Conservation (phyloP, 2,888 invertebrate genomes). For the Plebejus argus region DNA sequence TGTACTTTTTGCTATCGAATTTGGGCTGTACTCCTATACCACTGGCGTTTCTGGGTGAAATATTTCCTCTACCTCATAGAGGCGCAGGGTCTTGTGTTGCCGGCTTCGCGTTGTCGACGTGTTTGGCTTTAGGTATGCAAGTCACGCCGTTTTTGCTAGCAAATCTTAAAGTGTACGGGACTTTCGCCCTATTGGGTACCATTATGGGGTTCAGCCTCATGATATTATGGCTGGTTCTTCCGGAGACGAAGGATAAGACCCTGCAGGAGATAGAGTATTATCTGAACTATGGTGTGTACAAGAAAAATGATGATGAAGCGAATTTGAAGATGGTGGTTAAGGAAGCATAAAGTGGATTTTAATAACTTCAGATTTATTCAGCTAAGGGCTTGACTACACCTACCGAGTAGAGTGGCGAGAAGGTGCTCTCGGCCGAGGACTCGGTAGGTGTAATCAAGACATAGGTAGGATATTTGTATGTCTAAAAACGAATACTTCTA, state of each 20-base stretch:
- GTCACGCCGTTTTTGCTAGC: constrained; percentile 53
- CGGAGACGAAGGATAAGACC: constrained; percentile 52
- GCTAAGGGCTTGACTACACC: no score
- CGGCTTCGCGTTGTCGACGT: constrained; percentile 50
- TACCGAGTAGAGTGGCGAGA: no score
- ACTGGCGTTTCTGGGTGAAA: constrained; percentile 58
- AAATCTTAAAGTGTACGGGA: constrained; percentile 55
- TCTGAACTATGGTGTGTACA: constrained; percentile 50
- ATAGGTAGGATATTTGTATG: no score
- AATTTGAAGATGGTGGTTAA: neutral
- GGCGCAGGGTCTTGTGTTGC: constrained; percentile 52
- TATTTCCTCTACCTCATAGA: constrained; percentile 60
- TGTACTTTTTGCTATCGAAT: constrained; percentile 57
- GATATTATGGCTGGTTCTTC: constrained; percentile 46
- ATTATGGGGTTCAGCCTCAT: constrained; percentile 46
- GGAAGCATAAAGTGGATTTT: neutral
- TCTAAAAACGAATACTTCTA: no score
- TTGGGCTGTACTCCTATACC: constrained; percentile 64
- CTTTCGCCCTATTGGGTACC: constrained; percentile 56
- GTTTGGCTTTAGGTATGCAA: constrained; percentile 52
- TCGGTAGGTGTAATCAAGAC: no score
- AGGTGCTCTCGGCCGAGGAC: no score
- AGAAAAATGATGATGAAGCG: neutral
- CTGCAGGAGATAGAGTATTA: constrained; percentile 51
- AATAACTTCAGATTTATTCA: neutral